These are phyloP conservation scores for Lacerta agilis DNA, from an alignment of 2,797 vertebrate species.

Conservation along the genomic window DNA sequence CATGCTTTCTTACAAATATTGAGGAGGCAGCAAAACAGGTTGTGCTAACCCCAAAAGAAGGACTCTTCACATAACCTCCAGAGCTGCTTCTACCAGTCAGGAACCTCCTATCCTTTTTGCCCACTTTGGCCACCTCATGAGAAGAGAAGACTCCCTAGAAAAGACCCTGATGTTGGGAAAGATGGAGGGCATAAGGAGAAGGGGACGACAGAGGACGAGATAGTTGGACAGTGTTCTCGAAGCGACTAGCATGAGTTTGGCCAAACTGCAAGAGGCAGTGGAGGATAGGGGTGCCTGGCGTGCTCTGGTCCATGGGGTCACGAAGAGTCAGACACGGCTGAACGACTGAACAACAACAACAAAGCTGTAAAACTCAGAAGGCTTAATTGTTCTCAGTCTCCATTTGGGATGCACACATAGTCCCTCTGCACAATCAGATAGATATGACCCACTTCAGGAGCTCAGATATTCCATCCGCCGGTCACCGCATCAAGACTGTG, in stretches of 20 bases:
- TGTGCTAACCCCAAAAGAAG: background rate
- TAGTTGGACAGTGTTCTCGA: too few relatives aligned
- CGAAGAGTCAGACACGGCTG: too few relatives aligned
- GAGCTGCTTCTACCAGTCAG: background rate
- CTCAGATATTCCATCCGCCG: background rate
- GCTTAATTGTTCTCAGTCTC: background rate
- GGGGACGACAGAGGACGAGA: too few relatives aligned
- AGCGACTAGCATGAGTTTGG: too few relatives aligned
- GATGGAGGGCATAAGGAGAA: too few relatives aligned
- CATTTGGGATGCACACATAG: background rate
- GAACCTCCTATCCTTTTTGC: background rate
- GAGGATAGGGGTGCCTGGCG: too few relatives aligned
- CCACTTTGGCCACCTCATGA: too few relatives aligned
- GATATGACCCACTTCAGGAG: background rate
- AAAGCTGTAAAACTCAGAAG: background rate
- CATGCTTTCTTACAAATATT: background rate
- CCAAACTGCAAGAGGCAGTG: too few relatives aligned
- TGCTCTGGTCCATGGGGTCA: too few relatives aligned
- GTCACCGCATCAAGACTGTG: background rate
- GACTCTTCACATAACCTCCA: background rate
- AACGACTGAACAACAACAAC: too few relatives aligned
- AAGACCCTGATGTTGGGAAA: too few relatives aligned
- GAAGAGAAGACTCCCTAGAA: too few relatives aligned
- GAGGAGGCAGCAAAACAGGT: background rate
- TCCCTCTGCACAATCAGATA: background rate